Evolutionary conservation across 2,797 vertebrate species (phyloP).

Genomic region (Pangasius krempfi): DNA sequence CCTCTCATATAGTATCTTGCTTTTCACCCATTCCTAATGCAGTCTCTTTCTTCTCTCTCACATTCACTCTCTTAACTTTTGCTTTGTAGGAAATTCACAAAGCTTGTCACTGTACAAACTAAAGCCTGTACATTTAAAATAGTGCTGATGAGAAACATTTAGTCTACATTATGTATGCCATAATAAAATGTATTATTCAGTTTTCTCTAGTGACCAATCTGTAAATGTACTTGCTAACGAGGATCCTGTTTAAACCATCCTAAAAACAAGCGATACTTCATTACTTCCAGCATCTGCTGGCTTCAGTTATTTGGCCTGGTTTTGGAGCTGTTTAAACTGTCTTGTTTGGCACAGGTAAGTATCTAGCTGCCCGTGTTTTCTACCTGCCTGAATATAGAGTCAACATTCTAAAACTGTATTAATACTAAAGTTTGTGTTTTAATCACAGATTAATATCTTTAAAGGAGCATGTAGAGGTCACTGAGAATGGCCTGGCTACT

Average conservation of each 20-base stretch:
- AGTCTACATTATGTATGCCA: background rate
- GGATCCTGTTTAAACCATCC: background rate
- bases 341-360: background rate
- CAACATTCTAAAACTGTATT: background rate
- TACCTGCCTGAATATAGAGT: conserved; percentile 20
- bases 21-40: background rate
- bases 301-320: conserved; percentile 23
- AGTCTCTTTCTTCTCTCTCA: background rate
- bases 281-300: conserved; percentile 44
- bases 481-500: background rate
- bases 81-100: background rate
- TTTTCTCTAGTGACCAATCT: background rate
- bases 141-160: background rate
- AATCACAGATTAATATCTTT: background rate
- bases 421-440: background rate
- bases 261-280: conserved; percentile 25
- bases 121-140: background rate
- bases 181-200: background rate
- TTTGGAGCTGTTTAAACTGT: conserved; percentile 38
- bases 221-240: background rate
- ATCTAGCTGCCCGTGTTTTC: conserved; percentile 33
- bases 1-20: background rate
- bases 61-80: background rate
- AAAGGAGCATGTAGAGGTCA: background rate
- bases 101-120: background rate